Percentiles rank a stretch among this genome's conserved stretches.
phyloP scores from a whole-genome alignment of 2,113 vertebrate genomes.

The Procavia capensis region DNA sequence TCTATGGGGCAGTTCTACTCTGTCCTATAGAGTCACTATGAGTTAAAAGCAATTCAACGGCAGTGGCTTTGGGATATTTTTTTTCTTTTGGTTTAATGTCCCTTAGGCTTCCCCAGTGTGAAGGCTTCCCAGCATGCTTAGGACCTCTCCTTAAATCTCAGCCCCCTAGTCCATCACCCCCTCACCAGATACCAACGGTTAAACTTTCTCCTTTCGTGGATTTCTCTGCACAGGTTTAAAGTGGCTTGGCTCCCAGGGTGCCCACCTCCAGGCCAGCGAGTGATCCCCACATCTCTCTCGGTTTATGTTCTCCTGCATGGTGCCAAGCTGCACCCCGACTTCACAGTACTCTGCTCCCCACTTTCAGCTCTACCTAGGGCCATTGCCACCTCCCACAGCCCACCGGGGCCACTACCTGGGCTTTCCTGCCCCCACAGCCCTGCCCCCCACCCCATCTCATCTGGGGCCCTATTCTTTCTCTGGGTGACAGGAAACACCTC shows the following conservation, averaged over 20 bases:
- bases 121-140: not conserved
- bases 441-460: fast-evolving
- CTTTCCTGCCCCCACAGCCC: not conserved
- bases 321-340: not conserved
- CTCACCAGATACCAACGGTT: not conserved
- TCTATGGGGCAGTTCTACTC: too few relatives aligned
- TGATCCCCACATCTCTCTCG: not conserved
- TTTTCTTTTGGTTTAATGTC: too few relatives aligned
- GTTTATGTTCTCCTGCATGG: fast-evolving
- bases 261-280: not conserved
- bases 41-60: too few relatives aligned
- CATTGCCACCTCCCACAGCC: not conserved
- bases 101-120: not conserved
- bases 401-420: fast-evolving
- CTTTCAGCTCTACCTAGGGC: not conserved
- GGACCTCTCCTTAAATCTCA: not conserved
- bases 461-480: not conserved
- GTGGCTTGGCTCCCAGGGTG: fast-evolving
- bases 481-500: not conserved
- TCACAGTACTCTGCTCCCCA: not conserved
- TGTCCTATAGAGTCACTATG: too few relatives aligned
- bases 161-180: too few relatives aligned
- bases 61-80: too few relatives aligned
- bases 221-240: not conserved
- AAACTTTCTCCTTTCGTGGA: not conserved